phyloP scores from a whole-genome alignment of 2,888 invertebrate species.

The Pheosia gnoma region DNA sequence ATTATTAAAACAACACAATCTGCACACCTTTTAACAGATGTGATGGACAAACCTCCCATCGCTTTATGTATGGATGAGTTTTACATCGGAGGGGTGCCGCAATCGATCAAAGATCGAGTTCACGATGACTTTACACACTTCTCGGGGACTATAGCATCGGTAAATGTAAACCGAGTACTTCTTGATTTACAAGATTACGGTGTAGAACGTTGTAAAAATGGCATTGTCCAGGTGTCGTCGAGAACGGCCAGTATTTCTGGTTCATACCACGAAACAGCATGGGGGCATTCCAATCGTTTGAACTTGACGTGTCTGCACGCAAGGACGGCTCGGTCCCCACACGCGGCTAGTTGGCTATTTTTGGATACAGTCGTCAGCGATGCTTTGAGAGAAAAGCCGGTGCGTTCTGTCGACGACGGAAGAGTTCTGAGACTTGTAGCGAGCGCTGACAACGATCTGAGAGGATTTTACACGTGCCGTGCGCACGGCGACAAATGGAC shows the following conservation, averaged over 20 bases:
- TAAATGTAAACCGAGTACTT: conserved; percentile 56
- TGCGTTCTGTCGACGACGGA: conserved; percentile 63
- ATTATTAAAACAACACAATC: not conserved
- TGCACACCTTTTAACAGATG: not conserved
- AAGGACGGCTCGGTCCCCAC: conserved; percentile 47
- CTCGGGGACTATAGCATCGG: conserved; percentile 60
- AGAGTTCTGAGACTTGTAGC: conserved; percentile 63
- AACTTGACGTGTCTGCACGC: conserved; percentile 73
- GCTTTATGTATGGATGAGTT: conserved; percentile 66
- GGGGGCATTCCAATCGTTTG: conserved; percentile 67
- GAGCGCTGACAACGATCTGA: conserved; percentile 58
- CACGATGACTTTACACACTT: conserved; percentile 57
- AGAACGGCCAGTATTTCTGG: conserved; percentile 73
- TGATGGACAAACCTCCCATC: not conserved
- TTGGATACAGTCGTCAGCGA: conserved; percentile 59
- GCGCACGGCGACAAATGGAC: conserved; percentile 58
- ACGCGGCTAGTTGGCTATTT: conserved; percentile 64
- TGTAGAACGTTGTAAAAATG: conserved; percentile 59
- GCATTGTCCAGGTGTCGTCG: conserved; percentile 65
- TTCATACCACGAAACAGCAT: conserved; percentile 68
- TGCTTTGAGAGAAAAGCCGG: conserved; percentile 43
- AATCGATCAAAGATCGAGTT: conserved; percentile 39
- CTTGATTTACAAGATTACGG: conserved; percentile 61
- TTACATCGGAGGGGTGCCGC: conserved; percentile 66
- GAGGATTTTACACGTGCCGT: conserved; percentile 75